Evolutionary conservation across 2,797 vertebrate genomes (phyloP), one percentile per base, ranked within the genome.

Genomic region (Myoxocephalus aenaeus): DNA sequence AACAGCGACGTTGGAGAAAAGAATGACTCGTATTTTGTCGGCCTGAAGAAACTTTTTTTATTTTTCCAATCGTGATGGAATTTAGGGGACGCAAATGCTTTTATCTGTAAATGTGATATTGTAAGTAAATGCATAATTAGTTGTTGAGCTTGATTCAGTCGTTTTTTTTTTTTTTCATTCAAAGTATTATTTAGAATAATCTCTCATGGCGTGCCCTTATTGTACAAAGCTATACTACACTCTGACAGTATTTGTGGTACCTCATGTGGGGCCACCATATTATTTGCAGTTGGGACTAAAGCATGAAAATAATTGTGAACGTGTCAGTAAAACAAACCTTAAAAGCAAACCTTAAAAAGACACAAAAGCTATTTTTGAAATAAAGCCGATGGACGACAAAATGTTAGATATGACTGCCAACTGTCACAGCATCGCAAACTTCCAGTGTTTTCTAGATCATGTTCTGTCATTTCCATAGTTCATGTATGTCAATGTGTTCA

Each of bases 231-330:
- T 89, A 73, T 76, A 78, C 81, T 83, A 80, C 69, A 81, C 89
- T 92, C 86, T 88, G 86, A 87, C 90, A 89, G 90, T 93, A 89
- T 93, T 90, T 77, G 80, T 87, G 88, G 70, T 89, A 80, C 66
- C 73, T 84, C 69, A 32, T 87, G 80, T 83, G 82, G 82, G 90
- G 86, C 80, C 89, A 87, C 83, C 74, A 88, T 88, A 84, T 91
- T 85, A 75, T 90, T 87, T 87, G 86, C 87, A 78, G 86, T 84
- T 85, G 87, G 84, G 87, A 86, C 74, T 14, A 89, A 89, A 91
- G 92, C 93, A 94, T 94, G 91, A 90, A 90, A 90, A 87, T 82
- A 77, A 86, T 86, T 80, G 87, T 88, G 75, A 90, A 90, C 20
- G 69, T 86, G 85, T 87, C 86, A 80, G 83, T 54, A 80, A 84